Evolutionary conservation across 2,113 vertebrate genomes (phyloP), one percentile per base, ranked within the genome.

Genomic region (Myodes glareolus): DNA sequence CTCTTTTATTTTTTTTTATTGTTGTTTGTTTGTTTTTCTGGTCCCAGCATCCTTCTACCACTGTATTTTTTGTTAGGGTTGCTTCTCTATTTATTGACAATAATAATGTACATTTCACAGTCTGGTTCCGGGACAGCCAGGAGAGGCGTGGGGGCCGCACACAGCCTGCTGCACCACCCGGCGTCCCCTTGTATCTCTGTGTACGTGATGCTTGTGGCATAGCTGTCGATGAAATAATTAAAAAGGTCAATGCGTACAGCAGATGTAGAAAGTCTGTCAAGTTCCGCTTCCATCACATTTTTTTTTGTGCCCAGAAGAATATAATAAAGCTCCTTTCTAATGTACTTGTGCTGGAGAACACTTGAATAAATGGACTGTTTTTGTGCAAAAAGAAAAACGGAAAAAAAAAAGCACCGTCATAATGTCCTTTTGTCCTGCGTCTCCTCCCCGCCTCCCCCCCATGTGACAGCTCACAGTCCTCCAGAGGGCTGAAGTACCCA

Each of bases 301-400:
- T 99, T 78, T 80, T 52, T 80, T 45, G 99, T 99, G 99, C 99
- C 99, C 99, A 99, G 99, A 99, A 99, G 96, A 98, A 55, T 98
- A 98, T 96, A 98, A 98, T 98, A 99, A 98, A 99, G 99, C 99
- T 99, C 99, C 99, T 99, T 99, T 99, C 99, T 99, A 99, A 99
- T 99, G 99, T 99, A 99, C 99, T 99, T 99, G 99, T 99, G 99
- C 99, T 99, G 99, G 99, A 99, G 99, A 99, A 99, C 99, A 99
- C 99, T 99, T 99, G 99, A 99, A 99, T 99, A 99, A 99, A 99
- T 99, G 99, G 99, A 98, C 99, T 99, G 99, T 99, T 99, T 99
- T 99, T 99, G 99, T 99, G 99, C 98, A 99, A 98, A 99, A 99
- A 99, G 98, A 97, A 98, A 98, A 98, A 96, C 9, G 31, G 4